phyloP scores from a whole-genome alignment of 2,113 vertebrate species.

The Odontophorus gujanensis region DNA sequence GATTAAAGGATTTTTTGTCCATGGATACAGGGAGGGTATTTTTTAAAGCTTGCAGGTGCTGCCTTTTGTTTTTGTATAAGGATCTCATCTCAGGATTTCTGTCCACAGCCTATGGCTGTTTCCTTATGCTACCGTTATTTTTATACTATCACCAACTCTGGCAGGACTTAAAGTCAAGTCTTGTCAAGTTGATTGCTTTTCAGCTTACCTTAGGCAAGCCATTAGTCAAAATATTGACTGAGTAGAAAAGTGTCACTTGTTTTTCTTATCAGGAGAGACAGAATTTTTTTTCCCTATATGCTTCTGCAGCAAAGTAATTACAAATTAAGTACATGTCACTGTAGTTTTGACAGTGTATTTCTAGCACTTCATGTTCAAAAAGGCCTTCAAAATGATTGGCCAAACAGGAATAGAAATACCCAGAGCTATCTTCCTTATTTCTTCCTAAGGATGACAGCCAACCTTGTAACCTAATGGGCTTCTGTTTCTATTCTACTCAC shows the following conservation, averaged over 20 bases:
- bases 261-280: background rate
- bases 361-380: background rate
- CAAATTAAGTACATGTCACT: background rate
- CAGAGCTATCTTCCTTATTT: background rate
- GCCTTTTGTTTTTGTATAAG: background rate
- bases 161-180: background rate
- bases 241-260: background rate
- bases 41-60: background rate
- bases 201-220: background rate
- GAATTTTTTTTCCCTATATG: background rate
- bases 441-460: background rate
- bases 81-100: slow-evolving; percentile 18
- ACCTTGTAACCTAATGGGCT: background rate
- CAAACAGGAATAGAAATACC: background rate
- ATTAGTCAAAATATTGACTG: background rate
- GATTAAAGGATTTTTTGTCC: slow-evolving; percentile 22
- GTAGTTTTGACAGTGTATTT: background rate
- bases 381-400: background rate
- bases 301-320: background rate
- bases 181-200: slow-evolving; percentile 14
- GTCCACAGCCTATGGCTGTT: background rate
- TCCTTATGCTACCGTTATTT: background rate
- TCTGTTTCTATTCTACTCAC: background rate
- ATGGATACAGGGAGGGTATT: background rate
- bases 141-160: background rate